Evolutionary conservation across 2,888 invertebrate species (phyloP), one percentile per base, ranked within the genome.

Genomic region (Rhagophthalmus giganteus): DNA sequence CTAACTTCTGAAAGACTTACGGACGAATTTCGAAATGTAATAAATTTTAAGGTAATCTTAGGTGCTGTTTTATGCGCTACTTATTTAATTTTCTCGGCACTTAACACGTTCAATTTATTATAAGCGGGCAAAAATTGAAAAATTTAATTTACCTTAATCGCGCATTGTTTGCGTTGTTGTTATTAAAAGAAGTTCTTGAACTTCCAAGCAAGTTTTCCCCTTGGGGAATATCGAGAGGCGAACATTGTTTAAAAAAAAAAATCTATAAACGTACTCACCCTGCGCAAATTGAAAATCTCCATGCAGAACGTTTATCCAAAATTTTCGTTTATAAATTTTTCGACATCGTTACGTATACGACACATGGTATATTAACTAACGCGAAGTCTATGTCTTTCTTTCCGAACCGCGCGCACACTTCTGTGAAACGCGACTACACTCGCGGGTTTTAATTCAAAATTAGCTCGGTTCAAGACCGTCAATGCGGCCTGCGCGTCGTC

Each of bases 371-470:
- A 39, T 24, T 2, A 10, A 42, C 45, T 39, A 28, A 38, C 15
- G 16, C 45, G 24, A 15, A 38, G 39, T 40, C 35, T 48, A 46
- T 41, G 45, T 60, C 57, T 45, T 38, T 42, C 49, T 55, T 31
- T 45, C 16, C 32, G 47, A 58, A 53, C 60, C 51, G 57, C 60
- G 57, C 52, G 54, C 61, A 59, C 56, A 54, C 58, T 61, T 62
- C 57, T 62, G 60, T 55, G 57, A 58, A 57, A 55, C 59, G 60
- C 59, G 58, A 63, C 60, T n/a, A 62, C 57, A 44, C 55, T 54
- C 56, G 60, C 60, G 60, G 58, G 57, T 59, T 63, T 62, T 62
- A 60, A 62, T 64, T 63, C 61, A 60, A 64, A 65, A 63, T 64
- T 65, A 64, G 63, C 58, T 59, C 54, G 54, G 55, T 55, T 49